Evolutionary conservation across 2,888 invertebrate species (phyloP).

Genomic region (Trimorus sp.): DNA sequence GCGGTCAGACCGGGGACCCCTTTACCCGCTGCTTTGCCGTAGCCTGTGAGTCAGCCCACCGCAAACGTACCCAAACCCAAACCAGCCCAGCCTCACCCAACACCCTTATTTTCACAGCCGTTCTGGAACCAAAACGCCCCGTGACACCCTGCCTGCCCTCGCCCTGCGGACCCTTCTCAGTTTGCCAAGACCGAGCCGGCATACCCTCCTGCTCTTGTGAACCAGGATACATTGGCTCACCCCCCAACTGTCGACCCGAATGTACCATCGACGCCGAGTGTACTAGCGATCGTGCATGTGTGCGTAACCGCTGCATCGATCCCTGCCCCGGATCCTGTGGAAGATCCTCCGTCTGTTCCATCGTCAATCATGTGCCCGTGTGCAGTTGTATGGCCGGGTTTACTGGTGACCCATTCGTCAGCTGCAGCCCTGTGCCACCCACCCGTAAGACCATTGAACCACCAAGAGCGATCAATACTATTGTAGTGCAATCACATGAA

Average conservation of each 20-base stretch:
- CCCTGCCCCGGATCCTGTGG: constrained; percentile 92
- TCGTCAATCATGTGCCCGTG: constrained; percentile 86
- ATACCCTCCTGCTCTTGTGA: constrained; percentile 90
- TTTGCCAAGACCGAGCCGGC: constrained; percentile 86
- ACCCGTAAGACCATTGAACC: too few species aligned
- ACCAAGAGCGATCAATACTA: too few species aligned
- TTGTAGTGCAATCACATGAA: too few species aligned
- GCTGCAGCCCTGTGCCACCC: constrained; percentile 84
- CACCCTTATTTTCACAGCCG: constrained; percentile 63
- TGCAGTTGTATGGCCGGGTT: constrained; percentile 87
- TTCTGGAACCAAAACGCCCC: constrained; percentile 69
- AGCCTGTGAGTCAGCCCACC: constrained; percentile 71
- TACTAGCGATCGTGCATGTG: constrained; percentile 87
- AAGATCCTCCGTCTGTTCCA: constrained; percentile 67
- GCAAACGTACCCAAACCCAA: not conserved
- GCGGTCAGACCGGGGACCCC: constrained; percentile 87
- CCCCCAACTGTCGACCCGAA: constrained; percentile 90
- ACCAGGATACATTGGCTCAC: constrained; percentile 86
- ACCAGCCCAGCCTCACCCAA: constrained; percentile 43
- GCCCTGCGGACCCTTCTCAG: constrained; percentile 91
- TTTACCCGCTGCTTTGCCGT: constrained; percentile 85
- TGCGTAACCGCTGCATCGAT: constrained; percentile 89
- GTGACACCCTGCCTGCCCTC: constrained; percentile 89
- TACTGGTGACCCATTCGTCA: constrained; percentile 89
- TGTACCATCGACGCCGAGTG: constrained; percentile 90